These are phyloP conservation scores for Homalodisca vitripennis DNA, from an alignment of 1,140 invertebrate species.

Conservation along the genomic window DNA sequence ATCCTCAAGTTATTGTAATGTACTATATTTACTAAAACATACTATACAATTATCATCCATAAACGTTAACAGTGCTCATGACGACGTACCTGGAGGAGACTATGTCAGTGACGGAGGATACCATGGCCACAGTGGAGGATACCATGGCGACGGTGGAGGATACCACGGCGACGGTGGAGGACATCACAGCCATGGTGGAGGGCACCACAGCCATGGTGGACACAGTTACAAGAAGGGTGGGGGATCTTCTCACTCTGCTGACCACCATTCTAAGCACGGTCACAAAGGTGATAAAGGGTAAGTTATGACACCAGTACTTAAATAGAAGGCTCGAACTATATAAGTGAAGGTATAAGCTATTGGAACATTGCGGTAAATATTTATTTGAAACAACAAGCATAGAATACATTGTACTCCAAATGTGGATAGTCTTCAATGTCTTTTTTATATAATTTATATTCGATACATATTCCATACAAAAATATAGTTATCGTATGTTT, in stretches of 20 bases:
- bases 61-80: too few relatives aligned
- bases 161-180: too few relatives aligned
- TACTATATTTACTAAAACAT: too few relatives aligned
- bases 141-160: too few relatives aligned
- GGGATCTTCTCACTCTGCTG: slow-evolving; percentile 56
- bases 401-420: neutral
- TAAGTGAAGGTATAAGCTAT: neutral
- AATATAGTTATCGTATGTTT: neutral
- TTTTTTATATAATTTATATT: neutral
- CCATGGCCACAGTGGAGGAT: too few relatives aligned
- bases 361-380: neutral
- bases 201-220: neutral
- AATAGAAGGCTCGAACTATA: neutral
- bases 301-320: neutral
- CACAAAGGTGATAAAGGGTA: slow-evolving; percentile 56
- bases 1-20: too few relatives aligned
- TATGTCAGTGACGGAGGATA: too few relatives aligned
- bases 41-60: too few relatives aligned
- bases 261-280: slow-evolving; percentile 57
- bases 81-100: too few relatives aligned
- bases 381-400: neutral
- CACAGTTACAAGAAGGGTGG: slow-evolving; percentile 52
- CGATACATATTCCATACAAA: neutral
- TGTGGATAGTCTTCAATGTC: too few relatives aligned
- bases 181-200: too few relatives aligned